These are phyloP conservation scores for Deilephila porcellus DNA, from an alignment of 2,888 invertebrate species.

Conservation along the genomic window DNA sequence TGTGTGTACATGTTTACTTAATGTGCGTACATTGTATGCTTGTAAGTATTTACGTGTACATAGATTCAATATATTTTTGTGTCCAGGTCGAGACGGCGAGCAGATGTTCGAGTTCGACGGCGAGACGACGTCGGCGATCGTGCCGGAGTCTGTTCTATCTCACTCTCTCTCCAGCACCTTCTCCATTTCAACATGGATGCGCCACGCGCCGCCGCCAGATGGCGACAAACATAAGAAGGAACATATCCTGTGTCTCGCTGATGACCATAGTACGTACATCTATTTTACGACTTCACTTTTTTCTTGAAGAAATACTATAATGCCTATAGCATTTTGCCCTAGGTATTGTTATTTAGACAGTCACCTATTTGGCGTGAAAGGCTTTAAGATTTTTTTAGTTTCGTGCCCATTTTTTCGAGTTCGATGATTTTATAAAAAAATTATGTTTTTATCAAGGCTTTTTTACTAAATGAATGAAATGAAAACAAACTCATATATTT, in stretches of 20 bases:
- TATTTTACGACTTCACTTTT: neutral
- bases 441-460: too few relatives aligned
- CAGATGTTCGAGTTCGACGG: slow-evolving; percentile 99
- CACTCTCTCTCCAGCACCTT: slow-evolving; percentile 93
- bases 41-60: neutral
- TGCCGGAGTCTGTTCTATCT: slow-evolving; percentile 90
- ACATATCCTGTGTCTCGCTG: slow-evolving; percentile 98
- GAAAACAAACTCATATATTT: too few relatives aligned
- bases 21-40: neutral
- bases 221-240: slow-evolving; percentile 97
- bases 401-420: too few relatives aligned
- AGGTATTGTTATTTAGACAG: too few relatives aligned
- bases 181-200: slow-evolving; percentile 97
- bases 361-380: too few relatives aligned
- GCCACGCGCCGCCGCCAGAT: slow-evolving; percentile 92
- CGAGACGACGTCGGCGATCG: slow-evolving; percentile 90
- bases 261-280: slow-evolving; percentile 94
- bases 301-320: too few relatives aligned
- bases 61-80: neutral
- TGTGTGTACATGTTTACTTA: too few relatives aligned
- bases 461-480: too few relatives aligned
- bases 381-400: too few relatives aligned
- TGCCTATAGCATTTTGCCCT: too few relatives aligned
- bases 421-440: too few relatives aligned
- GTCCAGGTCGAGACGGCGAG: slow-evolving; percentile 88